Evolutionary conservation across 1,140 invertebrate species (phyloP), one percentile per base, ranked within the genome.

Genomic region (Andricus grossulariae): DNA sequence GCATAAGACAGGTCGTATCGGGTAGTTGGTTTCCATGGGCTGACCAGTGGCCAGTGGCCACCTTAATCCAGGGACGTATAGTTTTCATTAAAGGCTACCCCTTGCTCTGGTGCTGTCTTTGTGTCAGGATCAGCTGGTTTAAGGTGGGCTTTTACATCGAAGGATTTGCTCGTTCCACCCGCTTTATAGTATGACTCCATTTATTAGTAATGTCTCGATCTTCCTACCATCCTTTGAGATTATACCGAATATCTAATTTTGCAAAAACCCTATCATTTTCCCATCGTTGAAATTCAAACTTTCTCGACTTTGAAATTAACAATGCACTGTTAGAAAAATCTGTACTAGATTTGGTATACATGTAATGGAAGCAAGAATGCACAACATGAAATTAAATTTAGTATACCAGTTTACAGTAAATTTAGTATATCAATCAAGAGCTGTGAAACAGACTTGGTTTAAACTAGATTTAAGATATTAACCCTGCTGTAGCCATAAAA

Each of bases 11-110:
- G 87, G 86, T 89, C 83, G 82, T 85, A 84, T 82, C 83, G 80
- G 66, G 76, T 73, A 75, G 76, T 74, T 74, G 80, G 79, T 73
- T 77, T 71, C 80, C 76, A 77, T 52, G 82, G 83, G 84, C 88
- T 88, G 89, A 85, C 87, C 88, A 32, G 25, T 32, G 25, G 25
- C 25, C 4, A 84, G 82, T 85, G 89, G 83, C 87, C 86, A 86
- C 83, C 87, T 88, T 90, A 90, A 90, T 90, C 89, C 87, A 89
- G 88, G 88, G 86, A 88, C 86, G 88, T 89, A 89, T 86, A 89
- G 88, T 89, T 90, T 90, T 90, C 88, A 90, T 90, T 90, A 90
- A 90, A 86, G 83, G 84, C 79, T 77, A 32, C 25, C 25, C 25
- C 87, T 84, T 79, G 78, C 79, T 83, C 80, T 79, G 73, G 79